Base-by-base conservation (phyloP, 2,113 vertebrate genomes). In the Lagopus leucura region DNA sequence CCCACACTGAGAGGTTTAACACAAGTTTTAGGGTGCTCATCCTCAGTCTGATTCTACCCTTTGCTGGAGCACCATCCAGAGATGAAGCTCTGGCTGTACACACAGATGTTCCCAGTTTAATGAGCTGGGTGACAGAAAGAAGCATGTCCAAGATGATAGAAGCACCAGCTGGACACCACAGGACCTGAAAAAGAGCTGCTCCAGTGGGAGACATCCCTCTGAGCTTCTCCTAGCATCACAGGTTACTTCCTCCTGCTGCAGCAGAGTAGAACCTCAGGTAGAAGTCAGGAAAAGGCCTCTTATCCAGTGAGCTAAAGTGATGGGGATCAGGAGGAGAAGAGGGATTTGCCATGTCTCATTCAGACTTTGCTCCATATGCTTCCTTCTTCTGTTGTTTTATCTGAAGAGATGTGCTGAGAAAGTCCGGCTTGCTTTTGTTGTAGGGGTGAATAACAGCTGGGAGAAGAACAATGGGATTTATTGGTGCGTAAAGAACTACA, bases 401-500 rank as follows among this genome's bases (percentile, higher is more conserved):
- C 96, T 95, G 81, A 94, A 86, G 92, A 78, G 92, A 94, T 76
- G 60, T 80, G 74, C 75, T 1, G 2, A 87, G 91, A 86, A 84
- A 1, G 0, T 79, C 42, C 40, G 9, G 65, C 70, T 87, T 5
- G 0, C 88, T 85, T 96, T 96, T 92, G 78, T 96, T 94, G 91
- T 89, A 88, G 91, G 82, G 45, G 90, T 92, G 89, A 96, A 43
- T 88, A 96, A 93, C 92, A 97, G 93, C 95, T 95, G 92, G 92
- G 82, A 72, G 65, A 70, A 76, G 89, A 91, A 96, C 94, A 96
- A 97, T 91, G 34, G 74, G 67, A 73, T 72, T 94, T 94, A 96
- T 64, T 85, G 96, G 92, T 96, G 95, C 95, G 94, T 97, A 96
- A 95, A 96, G 82, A 94, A 82, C 86, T 81, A 93, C 91, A 40